A percentile compares a stretch with the other conserved stretches of the same genome.
These are phyloP conservation scores for Ploceus nigricollis DNA, from an alignment of 2,113 vertebrate species.

Conservation along the genomic window DNA sequence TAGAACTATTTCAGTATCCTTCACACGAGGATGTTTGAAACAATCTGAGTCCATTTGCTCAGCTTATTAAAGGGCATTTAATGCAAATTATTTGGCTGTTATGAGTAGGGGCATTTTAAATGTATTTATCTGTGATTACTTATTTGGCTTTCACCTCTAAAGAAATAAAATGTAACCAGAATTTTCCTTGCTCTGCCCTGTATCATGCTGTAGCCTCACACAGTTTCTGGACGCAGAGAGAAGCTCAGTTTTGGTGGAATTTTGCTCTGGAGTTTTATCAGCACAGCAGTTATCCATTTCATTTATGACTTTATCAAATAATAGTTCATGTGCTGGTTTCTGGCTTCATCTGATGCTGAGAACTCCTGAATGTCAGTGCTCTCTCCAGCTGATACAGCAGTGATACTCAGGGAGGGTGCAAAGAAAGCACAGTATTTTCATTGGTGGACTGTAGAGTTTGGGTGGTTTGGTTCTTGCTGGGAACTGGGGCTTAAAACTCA, in stretches of 20 bases:
- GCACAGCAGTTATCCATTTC: neutral
- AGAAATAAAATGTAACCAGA: neutral
- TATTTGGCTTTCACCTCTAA: neutral
- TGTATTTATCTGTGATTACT: neutral
- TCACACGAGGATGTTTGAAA: neutral
- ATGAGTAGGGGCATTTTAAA: neutral
- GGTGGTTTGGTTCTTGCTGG: neutral
- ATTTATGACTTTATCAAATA: neutral
- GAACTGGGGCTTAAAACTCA: neutral
- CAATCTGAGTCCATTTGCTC: neutral
- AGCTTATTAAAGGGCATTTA: neutral
- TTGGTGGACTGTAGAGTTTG: neutral
- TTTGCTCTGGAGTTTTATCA: neutral
- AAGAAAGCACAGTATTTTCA: neutral
- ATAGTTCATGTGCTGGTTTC: neutral
- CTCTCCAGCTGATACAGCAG: rapidly evolving
- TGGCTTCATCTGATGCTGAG: neutral
- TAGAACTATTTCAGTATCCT: neutral
- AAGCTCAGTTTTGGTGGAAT: neutral
- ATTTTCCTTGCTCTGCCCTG: neutral
- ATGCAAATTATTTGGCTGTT: neutral
- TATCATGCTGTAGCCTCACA: neutral
- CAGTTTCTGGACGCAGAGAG: neutral
- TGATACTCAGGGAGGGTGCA: no score
- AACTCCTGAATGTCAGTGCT: neutral